Evolutionary conservation across 1,140 invertebrate genomes (phyloP).

Genomic region (Euura lappo): DNA sequence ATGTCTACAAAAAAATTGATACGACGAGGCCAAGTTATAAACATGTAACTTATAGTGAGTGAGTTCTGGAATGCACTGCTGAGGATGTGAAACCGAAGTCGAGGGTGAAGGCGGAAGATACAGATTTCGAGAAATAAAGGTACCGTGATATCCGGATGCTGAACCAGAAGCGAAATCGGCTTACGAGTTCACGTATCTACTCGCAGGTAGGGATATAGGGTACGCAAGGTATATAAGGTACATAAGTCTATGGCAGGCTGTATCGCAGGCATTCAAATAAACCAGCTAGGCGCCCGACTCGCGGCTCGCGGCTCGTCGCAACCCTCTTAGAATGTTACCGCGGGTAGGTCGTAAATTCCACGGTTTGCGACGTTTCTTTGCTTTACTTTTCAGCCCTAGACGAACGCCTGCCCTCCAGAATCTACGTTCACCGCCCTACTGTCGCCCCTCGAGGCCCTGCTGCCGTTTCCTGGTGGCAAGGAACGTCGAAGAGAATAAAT

Average conservation of each 20-base stretch:
- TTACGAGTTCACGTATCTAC: not conserved
- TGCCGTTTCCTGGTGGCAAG: not conserved
- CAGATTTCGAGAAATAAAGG: too few relatives aligned
- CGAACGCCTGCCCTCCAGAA: conserved; percentile 25
- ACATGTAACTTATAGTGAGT: too few relatives aligned
- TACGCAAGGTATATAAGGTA: not conserved
- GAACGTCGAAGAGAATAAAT: not conserved
- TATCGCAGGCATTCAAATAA: conserved; percentile 54
- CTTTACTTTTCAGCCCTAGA: not conserved
- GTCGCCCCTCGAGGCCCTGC: conserved; percentile 13
- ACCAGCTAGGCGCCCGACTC: conserved; percentile 46
- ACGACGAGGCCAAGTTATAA: too few relatives aligned
- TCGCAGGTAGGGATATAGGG: not conserved
- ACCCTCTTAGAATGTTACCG: conserved; percentile 50
- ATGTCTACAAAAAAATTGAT: too few relatives aligned
- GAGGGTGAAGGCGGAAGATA: too few relatives aligned
- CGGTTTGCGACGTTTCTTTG: conserved; percentile 33
- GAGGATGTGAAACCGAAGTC: too few relatives aligned
- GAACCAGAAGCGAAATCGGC: not conserved
- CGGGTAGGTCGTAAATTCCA: conserved; percentile 47
- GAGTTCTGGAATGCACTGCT: too few relatives aligned
- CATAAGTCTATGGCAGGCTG: conserved; percentile 19
- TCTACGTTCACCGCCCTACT: conserved; percentile 17
- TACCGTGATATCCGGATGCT: too few relatives aligned
- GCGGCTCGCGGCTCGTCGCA: conserved; percentile 30